Evolutionary conservation across 2,113 vertebrate genomes (phyloP).

Genomic region (Otolemur garnettii): DNA sequence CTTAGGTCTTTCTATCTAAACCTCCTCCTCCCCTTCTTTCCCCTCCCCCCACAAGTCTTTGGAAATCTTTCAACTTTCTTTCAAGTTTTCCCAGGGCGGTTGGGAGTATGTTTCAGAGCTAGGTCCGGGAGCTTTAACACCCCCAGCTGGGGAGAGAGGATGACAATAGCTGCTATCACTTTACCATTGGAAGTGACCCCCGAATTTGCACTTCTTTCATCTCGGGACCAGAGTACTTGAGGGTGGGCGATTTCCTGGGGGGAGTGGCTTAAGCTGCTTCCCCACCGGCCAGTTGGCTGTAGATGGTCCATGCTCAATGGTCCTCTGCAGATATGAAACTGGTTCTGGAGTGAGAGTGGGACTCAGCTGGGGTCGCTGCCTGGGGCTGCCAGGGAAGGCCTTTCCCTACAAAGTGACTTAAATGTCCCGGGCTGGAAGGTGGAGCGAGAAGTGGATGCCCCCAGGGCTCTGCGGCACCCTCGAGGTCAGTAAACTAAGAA

Average conservation of each 20-base stretch:
- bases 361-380: slow-evolving; percentile 45
- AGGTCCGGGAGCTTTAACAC: slow-evolving; percentile 85
- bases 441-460: slow-evolving; percentile 68
- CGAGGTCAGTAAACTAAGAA: slow-evolving; percentile 86
- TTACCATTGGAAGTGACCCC: slow-evolving; percentile 96
- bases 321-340: slow-evolving; percentile 85
- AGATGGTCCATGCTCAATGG: slow-evolving; percentile 75
- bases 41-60: slow-evolving; percentile 64
- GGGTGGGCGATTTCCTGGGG: slow-evolving; percentile 95
- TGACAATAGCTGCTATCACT: slow-evolving; percentile 92
- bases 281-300: slow-evolving; percentile 78
- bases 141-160: slow-evolving; percentile 79
- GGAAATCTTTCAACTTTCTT: slow-evolving; percentile 75
- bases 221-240: slow-evolving; percentile 86
- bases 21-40: neutral
- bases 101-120: slow-evolving; percentile 72
- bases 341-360: slow-evolving; percentile 77
- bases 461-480: slow-evolving; percentile 77
- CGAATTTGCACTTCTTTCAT: slow-evolving; percentile 88
- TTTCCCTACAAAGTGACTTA: slow-evolving; percentile 82
- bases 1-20: slow-evolving; percentile 27
- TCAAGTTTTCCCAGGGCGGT: slow-evolving; percentile 72
- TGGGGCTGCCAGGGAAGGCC: slow-evolving; percentile 66
- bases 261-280: slow-evolving; percentile 83
- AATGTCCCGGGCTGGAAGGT: slow-evolving; percentile 83